Conservation (phyloP, 1,140 invertebrate species). For the Lordiphosa mommai region DNA sequence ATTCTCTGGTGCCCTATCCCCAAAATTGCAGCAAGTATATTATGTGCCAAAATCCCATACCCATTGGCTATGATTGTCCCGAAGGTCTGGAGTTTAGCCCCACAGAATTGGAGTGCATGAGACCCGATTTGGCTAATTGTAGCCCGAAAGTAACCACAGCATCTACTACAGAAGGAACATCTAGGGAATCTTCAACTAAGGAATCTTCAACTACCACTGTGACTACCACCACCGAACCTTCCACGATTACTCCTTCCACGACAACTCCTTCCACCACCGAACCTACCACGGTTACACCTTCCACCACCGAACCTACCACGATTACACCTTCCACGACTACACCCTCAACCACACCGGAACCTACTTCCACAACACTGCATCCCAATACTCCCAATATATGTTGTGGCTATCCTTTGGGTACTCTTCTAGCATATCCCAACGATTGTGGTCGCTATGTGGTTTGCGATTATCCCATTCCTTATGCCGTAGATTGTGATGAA, state of each 20-base stretch:
- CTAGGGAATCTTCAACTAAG: neutral
- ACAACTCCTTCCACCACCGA: conserved; percentile 6
- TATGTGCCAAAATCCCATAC: conserved; percentile 47
- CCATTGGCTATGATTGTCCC: conserved; percentile 54
- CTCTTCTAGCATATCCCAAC: conserved; percentile 47
- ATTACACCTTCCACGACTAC: neutral
- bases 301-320: neutral
- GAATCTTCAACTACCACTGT: conserved; percentile 6
- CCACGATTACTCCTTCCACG: neutral
- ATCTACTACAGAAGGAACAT: neutral
- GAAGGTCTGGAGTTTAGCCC: conserved; percentile 56
- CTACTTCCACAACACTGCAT: conserved; percentile 16
- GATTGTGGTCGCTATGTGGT: conserved; percentile 48
- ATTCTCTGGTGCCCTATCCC: conserved; percentile 50
- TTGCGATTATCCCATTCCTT: conserved; percentile 55
- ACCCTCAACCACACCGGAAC: neutral
- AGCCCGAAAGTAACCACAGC: conserved; percentile 8
- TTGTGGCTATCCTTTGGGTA: conserved; percentile 36
- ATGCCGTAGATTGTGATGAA: conserved; percentile 17
- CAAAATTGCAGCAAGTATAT: conserved; percentile 64
- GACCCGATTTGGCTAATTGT: conserved; percentile 52
- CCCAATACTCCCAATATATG: conserved; percentile 47
- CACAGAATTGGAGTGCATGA: conserved; percentile 42
- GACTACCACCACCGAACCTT: neutral
- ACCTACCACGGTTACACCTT: neutral